A percentile compares a stretch with the other conserved stretches of the same genome.
These are phyloP conservation scores for Campaea margaritaria DNA, from an alignment of 2,888 invertebrate species.

Conservation along the genomic window DNA sequence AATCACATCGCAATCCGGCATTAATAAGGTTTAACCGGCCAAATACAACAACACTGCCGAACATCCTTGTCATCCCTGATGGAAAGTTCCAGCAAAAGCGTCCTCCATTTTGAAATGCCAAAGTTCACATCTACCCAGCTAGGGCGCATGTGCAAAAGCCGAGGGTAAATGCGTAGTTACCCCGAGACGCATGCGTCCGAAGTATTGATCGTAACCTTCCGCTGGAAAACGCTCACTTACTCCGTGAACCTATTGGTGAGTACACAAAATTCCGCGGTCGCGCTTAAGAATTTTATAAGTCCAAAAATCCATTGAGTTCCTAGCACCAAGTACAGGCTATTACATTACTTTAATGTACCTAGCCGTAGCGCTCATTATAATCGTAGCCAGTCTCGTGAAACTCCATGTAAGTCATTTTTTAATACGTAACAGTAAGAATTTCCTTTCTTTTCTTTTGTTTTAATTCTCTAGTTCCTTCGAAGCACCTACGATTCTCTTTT, in stretches of 20 bases:
- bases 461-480: neutral
- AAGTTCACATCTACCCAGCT: slow-evolving; percentile 19
- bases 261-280: slow-evolving; percentile 64
- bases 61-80: slow-evolving; percentile 1
- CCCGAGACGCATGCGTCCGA: slow-evolving; percentile 64
- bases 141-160: slow-evolving; percentile 13
- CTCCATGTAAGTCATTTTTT: slow-evolving; percentile 73
- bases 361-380: slow-evolving; percentile 80
- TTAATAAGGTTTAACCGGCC: neutral
- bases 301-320: slow-evolving; percentile 10
- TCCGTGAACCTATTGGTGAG: slow-evolving; percentile 71
- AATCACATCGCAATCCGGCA: no score
- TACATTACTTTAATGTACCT: slow-evolving; percentile 67
- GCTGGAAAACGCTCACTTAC: slow-evolving; percentile 58
- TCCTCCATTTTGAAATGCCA: slow-evolving; percentile 26
- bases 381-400: slow-evolving; percentile 79
- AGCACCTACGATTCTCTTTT: neutral
- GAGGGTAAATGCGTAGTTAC: slow-evolving; percentile 51
- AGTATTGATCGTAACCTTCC: slow-evolving; percentile 60
- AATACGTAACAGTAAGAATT: slow-evolving; percentile 17
- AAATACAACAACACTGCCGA: slow-evolving; percentile 1
- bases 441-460: slow-evolving; percentile 8
- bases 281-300: slow-evolving; percentile 32
- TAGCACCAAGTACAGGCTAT: slow-evolving; percentile 46
- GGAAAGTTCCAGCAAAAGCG: slow-evolving; percentile 27